Conservation (phyloP, 2,113 vertebrate genomes). For the Corythaeola cristata region DNA sequence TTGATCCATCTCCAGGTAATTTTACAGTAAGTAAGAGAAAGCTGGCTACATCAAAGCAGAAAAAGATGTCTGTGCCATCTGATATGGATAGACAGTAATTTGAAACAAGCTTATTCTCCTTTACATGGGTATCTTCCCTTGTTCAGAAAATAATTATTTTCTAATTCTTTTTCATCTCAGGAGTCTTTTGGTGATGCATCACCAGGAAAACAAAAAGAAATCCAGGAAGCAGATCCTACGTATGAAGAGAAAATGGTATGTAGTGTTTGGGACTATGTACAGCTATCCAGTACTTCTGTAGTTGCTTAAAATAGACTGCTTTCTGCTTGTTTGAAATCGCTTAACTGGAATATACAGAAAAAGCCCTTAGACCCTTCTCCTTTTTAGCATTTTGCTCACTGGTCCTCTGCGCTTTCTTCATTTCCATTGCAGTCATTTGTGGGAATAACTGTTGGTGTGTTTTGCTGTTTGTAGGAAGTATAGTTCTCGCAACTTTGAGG, state of each 20-base stretch:
- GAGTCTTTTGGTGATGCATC: slow-evolving; percentile 83
- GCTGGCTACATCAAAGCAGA: not conserved
- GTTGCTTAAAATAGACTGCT: not conserved
- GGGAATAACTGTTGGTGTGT: not conserved
- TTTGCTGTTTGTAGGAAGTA: not conserved
- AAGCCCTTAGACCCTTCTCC: fast-evolving
- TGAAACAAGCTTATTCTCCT: not conserved
- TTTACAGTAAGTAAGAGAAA: not conserved
- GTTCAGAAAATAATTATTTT: slow-evolving; percentile 16
- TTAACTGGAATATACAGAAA: not conserved
- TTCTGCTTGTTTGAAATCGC: not conserved
- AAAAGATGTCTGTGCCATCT: not conserved
- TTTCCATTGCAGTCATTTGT: not conserved
- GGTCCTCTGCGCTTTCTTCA: not conserved
- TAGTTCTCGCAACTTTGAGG: not conserved
- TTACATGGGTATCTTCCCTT: not conserved
- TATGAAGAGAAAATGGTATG: slow-evolving; percentile 99
- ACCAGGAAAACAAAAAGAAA: slow-evolving; percentile 81
- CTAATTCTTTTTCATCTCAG: slow-evolving; percentile 50
- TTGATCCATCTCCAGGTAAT: slow-evolving; percentile 16
- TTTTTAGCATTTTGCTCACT: not conserved
- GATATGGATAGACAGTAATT: not conserved
- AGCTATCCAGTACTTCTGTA: not conserved
- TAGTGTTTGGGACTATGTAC: not conserved
- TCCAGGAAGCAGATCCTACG: slow-evolving; percentile 81